Evolutionary conservation across 2,888 invertebrate genomes (phyloP), one percentile per base, ranked within the genome.

Genomic region (Dryadula phaetusa): DNA sequence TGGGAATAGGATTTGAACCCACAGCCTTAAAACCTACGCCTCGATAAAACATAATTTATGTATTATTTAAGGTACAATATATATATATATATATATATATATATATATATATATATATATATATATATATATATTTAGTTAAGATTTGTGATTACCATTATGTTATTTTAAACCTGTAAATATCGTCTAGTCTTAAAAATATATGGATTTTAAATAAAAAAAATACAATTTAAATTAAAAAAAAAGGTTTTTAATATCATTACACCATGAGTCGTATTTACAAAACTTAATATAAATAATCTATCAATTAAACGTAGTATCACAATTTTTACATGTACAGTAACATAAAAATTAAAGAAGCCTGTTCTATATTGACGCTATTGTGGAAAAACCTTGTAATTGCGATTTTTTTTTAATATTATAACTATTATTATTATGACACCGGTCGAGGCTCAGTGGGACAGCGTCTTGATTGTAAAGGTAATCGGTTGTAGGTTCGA

Each of bases 211-310:
- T 44, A 68, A 70, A 70, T 63, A 62, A 66, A 70, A 56, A n/a
- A 67, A 1, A 66, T 52, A 65, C 60, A 44, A 12, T 22, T 60
- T 28, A 61, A 64, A 20, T 64, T 67, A 66, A 49, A 72, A 72
- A 52, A 71, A 73, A 72, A 56, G 70, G 73, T 72, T 75, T 82
- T 75, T 67, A 73, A 69, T 75, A 64, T 68, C 70, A 74, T 69
- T 61, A 72, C 72, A 80, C 81, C 83, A 62, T 79, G 81, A 80
- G 79, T 81, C 79, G 72, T 78, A 78, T 78, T 75, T 77, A 81
- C 77, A 78, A 74, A 71, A 68, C 67, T 70, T 73, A 74, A 67
- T 67, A 64, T 73, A 70, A 68, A 67, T 69, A 75, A 77, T 67
- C 62, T 74, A 56, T 18, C 22, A n/a, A 44, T 65, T 67, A 70